Conservation (phyloP, 1,140 invertebrate genomes). For the roundworm (Caenorhabditis elegans) region DNA sequence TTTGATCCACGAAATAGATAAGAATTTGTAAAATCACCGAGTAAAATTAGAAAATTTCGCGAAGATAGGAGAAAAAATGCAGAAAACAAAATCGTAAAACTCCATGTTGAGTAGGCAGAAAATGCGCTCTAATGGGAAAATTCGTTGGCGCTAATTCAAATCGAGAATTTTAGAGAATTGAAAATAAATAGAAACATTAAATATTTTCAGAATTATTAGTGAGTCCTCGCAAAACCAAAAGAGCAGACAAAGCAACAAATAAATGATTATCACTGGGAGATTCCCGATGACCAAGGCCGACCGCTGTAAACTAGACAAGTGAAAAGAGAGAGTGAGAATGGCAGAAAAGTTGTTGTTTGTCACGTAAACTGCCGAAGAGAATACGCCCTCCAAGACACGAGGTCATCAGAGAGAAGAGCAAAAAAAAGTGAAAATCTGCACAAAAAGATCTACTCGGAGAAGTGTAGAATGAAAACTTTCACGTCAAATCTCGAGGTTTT, state of each 20-base stretch:
- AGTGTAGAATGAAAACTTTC: too few relatives aligned
- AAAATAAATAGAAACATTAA: too few relatives aligned
- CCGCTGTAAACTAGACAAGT: neutral
- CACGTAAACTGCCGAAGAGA: neutral
- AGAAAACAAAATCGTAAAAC: too few relatives aligned
- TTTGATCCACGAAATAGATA: too few relatives aligned
- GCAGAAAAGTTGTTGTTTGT: conserved; percentile 14
- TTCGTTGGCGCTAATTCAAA: too few relatives aligned
- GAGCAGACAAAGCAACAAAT: neutral
- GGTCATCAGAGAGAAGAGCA: neutral
- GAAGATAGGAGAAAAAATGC: too few relatives aligned
- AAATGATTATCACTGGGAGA: neutral
- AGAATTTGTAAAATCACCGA: too few relatives aligned
- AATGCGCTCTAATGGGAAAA: too few relatives aligned
- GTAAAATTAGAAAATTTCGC: too few relatives aligned
- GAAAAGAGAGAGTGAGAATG: neutral
- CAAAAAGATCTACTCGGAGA: neutral
- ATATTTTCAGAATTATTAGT: too few relatives aligned
- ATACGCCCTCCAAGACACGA: neutral
- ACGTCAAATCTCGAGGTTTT: neutral
- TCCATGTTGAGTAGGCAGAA: too few relatives aligned
- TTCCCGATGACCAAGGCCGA: neutral
- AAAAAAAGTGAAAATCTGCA: neutral
- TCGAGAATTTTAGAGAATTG: too few relatives aligned
- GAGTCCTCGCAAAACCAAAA: neutral